Evolutionary conservation across 2,888 invertebrate species (phyloP), one percentile per base, ranked within the genome.

Genomic region (Drosophila nr. perissopoda): DNA sequence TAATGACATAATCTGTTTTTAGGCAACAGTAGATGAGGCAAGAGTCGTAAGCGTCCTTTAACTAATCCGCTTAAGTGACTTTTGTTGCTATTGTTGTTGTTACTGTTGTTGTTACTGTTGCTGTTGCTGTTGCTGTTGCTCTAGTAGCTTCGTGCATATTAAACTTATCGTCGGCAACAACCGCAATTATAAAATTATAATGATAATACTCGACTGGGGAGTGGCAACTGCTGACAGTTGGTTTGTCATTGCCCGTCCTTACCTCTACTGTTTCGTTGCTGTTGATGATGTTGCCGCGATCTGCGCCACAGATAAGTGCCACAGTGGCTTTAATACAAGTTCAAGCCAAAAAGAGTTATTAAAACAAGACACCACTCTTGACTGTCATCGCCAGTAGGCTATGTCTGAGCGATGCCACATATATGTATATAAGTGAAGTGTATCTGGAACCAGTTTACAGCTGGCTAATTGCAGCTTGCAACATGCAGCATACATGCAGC

Each of bases 131-230:
- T 67, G 54, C 73, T 71, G 68, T 49, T 66, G 67, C 38, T 71
- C 58, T 66, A 38, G 61, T 29, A 62, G 53, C 79, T 74, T 85
- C 83, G 77, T 80, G 80, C 84, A 86, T 87, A 86, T 88, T 88
- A 86, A 87, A 88, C 79, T 87, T 90, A 87, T 88, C 90, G 87
- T 83, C 57, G 73, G 80, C 76, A 87, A 78, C 81, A 82, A 86
- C 83, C 89, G 90, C 89, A 90, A 87, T 87, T 87, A 87, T 90
- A 90, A 87, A 87, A 87, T 90, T 87, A 89, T 90, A 87, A 87
- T 90, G 89, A 83, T 88, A 87, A 90, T 86, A 82, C 77, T 82
- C 86, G 66, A 74, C 87, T 78, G 73, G 83, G 90, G 87, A 90
- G 90, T 76, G 78, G 80, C 89, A 89, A 80, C 87, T 82, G 89